Evolutionary conservation across 2,113 vertebrate species (phyloP).

Genomic region (Drymodes brunneopygia): DNA sequence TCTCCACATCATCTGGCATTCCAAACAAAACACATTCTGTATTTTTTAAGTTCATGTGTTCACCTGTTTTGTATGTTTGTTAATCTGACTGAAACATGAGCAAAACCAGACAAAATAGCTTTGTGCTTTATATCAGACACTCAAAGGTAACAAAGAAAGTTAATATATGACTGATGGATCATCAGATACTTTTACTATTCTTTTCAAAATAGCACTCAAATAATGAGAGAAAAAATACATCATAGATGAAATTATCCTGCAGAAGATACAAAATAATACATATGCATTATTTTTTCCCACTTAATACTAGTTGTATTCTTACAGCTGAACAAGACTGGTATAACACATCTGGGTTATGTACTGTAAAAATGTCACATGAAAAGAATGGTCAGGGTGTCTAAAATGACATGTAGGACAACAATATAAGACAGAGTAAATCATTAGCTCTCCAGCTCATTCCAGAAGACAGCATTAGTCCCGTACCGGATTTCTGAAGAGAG

Average conservation of each 20-base stretch:
- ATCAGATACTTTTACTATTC: not conserved
- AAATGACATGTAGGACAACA: not conserved
- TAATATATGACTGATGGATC: not conserved
- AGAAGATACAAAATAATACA: not conserved
- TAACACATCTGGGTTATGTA: not conserved
- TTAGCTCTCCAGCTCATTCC: not conserved
- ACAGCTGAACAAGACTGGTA: not conserved
- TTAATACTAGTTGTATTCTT: not conserved
- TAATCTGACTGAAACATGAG: not conserved
- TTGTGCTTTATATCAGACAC: not conserved
- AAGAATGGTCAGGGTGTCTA: not conserved
- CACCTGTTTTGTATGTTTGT: not conserved
- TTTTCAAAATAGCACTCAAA: not conserved
- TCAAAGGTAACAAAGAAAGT: not conserved
- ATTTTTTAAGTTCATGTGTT: not conserved
- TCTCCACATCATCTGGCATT: not conserved
- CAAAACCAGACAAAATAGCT: not conserved
- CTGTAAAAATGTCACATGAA: not conserved
- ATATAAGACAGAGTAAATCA: not conserved
- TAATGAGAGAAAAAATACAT: not conserved
- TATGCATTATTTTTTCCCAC: not conserved
- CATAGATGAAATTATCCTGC: not conserved
- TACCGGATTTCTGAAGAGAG: conserved; percentile 95
- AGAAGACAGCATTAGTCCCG: conserved; percentile 7
- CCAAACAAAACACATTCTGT: not conserved